These are phyloP conservation scores for Eurois occulta DNA, from an alignment of 2,888 invertebrate species.

Conservation along the genomic window DNA sequence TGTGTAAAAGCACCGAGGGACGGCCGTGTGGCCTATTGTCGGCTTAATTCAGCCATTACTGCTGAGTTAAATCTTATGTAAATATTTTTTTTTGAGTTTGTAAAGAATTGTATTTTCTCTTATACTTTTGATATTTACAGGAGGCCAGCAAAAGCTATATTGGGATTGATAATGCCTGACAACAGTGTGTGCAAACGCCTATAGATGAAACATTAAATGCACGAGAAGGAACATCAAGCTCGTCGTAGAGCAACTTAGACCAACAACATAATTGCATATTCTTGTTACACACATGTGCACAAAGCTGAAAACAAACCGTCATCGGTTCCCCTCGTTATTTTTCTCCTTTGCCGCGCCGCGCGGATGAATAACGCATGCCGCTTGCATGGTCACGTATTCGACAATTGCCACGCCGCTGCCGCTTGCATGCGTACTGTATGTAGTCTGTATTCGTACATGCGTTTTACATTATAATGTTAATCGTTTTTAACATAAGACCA, in stretches of 20 bases:
- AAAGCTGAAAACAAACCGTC: conserved; percentile 55
- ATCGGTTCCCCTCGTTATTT: conserved; percentile 52
- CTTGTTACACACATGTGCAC: conserved; percentile 22
- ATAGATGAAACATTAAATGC: conserved; percentile 17
- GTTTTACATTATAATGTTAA: conserved; percentile 6
- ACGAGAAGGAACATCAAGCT: conserved; percentile 10
- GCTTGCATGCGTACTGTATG: conserved; percentile 10
- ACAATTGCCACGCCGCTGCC: conserved; percentile 36
- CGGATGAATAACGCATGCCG: conserved; percentile 60
- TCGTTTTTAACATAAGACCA: neutral
- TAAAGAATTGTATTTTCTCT: conserved; percentile 5
- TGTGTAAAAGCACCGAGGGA: conserved; percentile 12
- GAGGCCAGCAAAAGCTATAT: neutral
- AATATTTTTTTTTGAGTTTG: conserved; percentile 15
- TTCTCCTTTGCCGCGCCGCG: conserved; percentile 29
- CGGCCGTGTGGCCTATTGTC: conserved; percentile 10
- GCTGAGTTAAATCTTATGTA: conserved; percentile 4
- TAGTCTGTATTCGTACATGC: neutral
- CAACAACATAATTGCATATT: conserved; percentile 50
- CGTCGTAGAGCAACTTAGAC: conserved; percentile 2
- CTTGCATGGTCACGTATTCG: conserved; percentile 30
- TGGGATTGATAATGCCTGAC: neutral
- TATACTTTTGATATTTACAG: neutral
- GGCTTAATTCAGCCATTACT: conserved; percentile 22
- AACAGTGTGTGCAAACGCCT: neutral